Evolutionary conservation across 2,113 vertebrate species (phyloP), one percentile per base, ranked within the genome.

Genomic region (Herpetotheres cachinnans): DNA sequence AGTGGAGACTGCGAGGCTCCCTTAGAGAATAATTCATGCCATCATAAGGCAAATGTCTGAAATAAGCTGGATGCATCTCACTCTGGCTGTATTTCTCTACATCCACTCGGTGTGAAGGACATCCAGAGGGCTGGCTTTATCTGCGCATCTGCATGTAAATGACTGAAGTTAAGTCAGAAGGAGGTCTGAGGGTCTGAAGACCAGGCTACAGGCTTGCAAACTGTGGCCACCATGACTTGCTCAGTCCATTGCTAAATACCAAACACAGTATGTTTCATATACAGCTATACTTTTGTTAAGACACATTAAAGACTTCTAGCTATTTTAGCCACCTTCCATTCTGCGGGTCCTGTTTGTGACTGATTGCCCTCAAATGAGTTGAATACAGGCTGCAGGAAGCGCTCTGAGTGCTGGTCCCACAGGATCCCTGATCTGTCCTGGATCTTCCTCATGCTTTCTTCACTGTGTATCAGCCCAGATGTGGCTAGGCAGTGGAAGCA

Each of bases 401-500:
- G 27, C 11, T 76, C 34, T 69, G 42, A 74, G 24, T 54, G 17
- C 27, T 20, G 61, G 8, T 61, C 34, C 9, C 38, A n/a, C 18
- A 30, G 63, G 22, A 62, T 69, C 26, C 8, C 21, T 67, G 9
- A 25, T 71, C 42, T 78, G 11, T n/a, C 24, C 32, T 0, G 0
- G 16, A 25, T 36, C n/a, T 25, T 69, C n/a, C 58, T 73, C 30
- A 12, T 0, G 0, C 50, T 72, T 78, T 76, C 62, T 73, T 21
- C 58, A 11, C 46, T 7, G 25, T 24, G 7, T 0, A 0, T 61
- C 49, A 76, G 29, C 6, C 26, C 1, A 44, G 73, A 70, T 27
- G 29, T 46, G 38, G 10, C 32, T 50, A 47, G 80, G 20, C 30
- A 74, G 18, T 24, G 63, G 16, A 69, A 89, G 26, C 32, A 66